Evolutionary conservation across 2,113 vertebrate genomes (phyloP).

Genomic region (Leptodactylus fuscus): DNA sequence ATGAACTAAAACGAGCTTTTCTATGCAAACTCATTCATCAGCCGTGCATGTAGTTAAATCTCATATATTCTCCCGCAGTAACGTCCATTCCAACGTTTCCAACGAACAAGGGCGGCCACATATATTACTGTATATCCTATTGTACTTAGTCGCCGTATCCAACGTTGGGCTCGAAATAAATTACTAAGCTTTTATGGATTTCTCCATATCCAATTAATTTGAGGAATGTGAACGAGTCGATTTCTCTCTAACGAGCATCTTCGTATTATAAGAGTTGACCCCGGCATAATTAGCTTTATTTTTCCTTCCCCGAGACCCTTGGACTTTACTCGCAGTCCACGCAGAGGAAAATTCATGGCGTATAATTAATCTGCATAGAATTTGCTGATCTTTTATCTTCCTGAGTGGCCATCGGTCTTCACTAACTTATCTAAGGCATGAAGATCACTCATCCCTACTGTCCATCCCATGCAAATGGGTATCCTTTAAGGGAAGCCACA

Average conservation of each 20-base stretch:
- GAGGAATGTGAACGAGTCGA: constrained; percentile 38
- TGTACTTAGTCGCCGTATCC: constrained; percentile 29
- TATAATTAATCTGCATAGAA: constrained; percentile 43
- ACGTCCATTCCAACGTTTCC: constrained; percentile 12
- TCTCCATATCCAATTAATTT: constrained; percentile 57
- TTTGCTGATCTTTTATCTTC: constrained; percentile 47
- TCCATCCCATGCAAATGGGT: not conserved
- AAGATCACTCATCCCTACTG: constrained; percentile 30
- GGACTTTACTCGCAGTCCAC: constrained; percentile 5
- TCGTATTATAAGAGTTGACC: constrained; percentile 44
- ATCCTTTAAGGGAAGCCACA: constrained; percentile 16
- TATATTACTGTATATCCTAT: not conserved
- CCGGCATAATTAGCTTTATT: constrained; percentile 38
- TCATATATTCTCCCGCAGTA: constrained; percentile 21
- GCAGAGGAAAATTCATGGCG: not conserved
- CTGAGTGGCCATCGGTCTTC: constrained; percentile 25
- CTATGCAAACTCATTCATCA: constrained; percentile 35
- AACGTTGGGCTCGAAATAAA: constrained; percentile 38
- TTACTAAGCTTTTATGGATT: constrained; percentile 45
- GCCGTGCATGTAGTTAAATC: constrained; percentile 38
- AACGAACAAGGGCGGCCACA: not conserved
- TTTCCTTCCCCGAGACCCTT: constrained; percentile 32
- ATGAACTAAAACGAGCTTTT: constrained; percentile 37
- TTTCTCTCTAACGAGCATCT: constrained; percentile 48
- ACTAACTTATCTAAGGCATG: constrained; percentile 16